phyloP scores from a whole-genome alignment of 1,140 invertebrate species.

The Drosophila rhopaloa region DNA sequence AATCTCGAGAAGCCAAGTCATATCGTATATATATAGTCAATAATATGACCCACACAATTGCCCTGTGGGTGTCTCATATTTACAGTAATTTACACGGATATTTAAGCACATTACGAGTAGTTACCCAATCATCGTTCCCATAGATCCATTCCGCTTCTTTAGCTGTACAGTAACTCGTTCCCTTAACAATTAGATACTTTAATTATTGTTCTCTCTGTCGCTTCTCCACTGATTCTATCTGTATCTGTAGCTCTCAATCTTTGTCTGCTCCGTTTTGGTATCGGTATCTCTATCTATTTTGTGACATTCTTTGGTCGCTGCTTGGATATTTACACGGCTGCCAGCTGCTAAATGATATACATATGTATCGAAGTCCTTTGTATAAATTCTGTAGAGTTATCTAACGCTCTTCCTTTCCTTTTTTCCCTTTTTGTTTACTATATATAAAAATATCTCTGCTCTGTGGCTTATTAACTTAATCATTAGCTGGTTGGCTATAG shows the following conservation, averaged over 20 bases:
- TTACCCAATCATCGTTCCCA: constrained; percentile 51
- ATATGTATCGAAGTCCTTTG: constrained; percentile 81
- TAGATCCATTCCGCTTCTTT: constrained; percentile 4
- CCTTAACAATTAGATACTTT: constrained; percentile 65
- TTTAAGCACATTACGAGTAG: constrained; percentile 63
- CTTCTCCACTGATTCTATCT: constrained; percentile 25
- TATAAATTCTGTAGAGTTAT: constrained; percentile 82
- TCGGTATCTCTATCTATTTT: constrained; percentile 16
- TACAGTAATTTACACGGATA: constrained; percentile 76
- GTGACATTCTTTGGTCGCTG: constrained; percentile 65
- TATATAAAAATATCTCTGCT: constrained; percentile 70
- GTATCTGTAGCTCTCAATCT: constrained; percentile 22
- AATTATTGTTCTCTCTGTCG: constrained; percentile 78
- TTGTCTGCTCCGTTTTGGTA: neutral
- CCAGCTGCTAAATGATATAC: constrained; percentile 72
- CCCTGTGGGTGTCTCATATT: constrained; percentile 35
- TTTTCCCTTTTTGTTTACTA: neutral
- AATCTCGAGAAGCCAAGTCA: constrained; percentile 60
- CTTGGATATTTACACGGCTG: constrained; percentile 71
- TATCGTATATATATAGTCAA: constrained; percentile 48
- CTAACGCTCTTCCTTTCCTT: constrained; percentile 34
- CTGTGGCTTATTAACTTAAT: constrained; percentile 44
- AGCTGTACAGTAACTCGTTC: constrained; percentile 61
- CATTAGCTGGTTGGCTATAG: constrained; percentile 7
- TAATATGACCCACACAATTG: constrained; percentile 23